Conservation (phyloP, 1,140 invertebrate species). For the Drosophila navojoa region DNA sequence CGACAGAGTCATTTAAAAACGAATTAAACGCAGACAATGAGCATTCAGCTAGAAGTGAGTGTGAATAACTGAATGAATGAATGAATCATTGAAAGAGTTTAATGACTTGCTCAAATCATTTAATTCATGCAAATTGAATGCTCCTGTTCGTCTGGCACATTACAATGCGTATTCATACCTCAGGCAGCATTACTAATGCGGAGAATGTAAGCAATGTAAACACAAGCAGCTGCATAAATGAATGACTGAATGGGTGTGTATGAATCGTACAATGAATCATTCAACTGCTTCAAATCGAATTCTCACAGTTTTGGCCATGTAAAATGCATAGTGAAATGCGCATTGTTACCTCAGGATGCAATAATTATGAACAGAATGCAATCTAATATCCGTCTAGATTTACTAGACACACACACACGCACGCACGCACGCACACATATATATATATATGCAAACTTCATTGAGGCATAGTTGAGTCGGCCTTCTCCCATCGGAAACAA, state of each 20-base stretch:
- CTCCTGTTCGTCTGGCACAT: no score
- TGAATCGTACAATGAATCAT: conserved; percentile 19
- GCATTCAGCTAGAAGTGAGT: neutral
- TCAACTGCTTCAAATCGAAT: conserved; percentile 28
- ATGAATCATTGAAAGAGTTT: neutral
- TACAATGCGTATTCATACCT: no score
- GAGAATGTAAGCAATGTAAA: neutral
- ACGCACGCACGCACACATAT: neutral
- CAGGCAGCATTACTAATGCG: no score
- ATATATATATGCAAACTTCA: neutral
- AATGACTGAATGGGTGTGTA: neutral
- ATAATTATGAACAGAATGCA: conserved; percentile 63
- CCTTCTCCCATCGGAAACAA: neutral
- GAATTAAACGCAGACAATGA: conserved; percentile 24
- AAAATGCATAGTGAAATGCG: conserved; percentile 43
- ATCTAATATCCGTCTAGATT: conserved; percentile 68
- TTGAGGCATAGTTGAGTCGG: neutral
- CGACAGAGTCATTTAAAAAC: conserved; percentile 32
- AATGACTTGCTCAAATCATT: neutral
- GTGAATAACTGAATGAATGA: neutral
- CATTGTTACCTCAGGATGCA: conserved; percentile 60
- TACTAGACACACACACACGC: conserved; percentile 2
- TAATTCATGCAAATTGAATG: no score
- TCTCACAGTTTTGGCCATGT: conserved; percentile 16
- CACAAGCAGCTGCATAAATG: neutral